Evolutionary conservation across 2,888 invertebrate genomes (phyloP), one percentile per base, ranked within the genome.

Genomic region (Matsumyia berberina): DNA sequence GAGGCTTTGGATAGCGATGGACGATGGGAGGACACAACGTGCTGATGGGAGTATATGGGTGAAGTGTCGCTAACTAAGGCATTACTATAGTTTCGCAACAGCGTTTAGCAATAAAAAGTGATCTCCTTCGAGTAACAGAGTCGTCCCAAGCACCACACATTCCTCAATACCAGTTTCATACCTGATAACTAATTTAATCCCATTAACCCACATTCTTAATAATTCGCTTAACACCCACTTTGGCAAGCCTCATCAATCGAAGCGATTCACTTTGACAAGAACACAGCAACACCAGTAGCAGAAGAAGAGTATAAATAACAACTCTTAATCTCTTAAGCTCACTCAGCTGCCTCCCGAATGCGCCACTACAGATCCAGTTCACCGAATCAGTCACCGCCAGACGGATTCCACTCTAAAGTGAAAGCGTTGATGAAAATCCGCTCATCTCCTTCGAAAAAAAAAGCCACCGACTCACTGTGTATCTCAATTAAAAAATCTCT

Each of bases 401-500:
- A 24, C 64, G 19, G n/a, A 8, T 19, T 6, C 44, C 31, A 37
- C 64, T 51, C 49, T 49, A 66, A 49, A 51, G 51, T 51, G 49
- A 51, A 66, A 66, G 1, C 37, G 37, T 24, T 51, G 64, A 51
- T 64, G 64, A 49, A 64, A 64, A 64, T 66, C 49, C 51, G 2
- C 24, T 51, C 33, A 24, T n/a, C 24, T 19, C n/a, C 15, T 3
- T 1, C 3, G 6, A 0, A 49, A 64, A 64, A 46, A 49, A 39
- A 39, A 62, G 9, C n/a, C n/a, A 31, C 42, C 29, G 29, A 42
- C 31, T 57, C 55, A 69, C 1, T 24, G 24, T 24, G 24, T 24
- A 69, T 69, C 69, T 70, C 58, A 70, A 58, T 70, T 70, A 57
- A 70, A 58, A 58, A 70, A 58, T 70, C 70, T 49, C 46, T 70